Percentiles rank a stretch among this genome's conserved stretches.
phyloP scores from a whole-genome alignment of 2,797 vertebrate genomes.

The Gallinago stenura region DNA sequence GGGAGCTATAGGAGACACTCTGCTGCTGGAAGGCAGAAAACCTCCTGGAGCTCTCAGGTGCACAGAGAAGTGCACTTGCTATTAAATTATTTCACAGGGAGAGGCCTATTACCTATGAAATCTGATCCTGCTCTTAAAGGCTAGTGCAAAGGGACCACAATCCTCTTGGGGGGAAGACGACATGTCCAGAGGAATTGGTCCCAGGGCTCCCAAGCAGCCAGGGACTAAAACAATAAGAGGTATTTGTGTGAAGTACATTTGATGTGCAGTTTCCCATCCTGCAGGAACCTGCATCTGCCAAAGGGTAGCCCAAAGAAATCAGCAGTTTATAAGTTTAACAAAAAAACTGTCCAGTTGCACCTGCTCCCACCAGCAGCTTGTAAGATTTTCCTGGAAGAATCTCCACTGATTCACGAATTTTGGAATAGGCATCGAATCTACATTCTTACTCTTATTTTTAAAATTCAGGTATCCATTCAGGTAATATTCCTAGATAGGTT shows the following conservation, averaged over 20 bases:
- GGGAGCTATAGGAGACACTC: slow-evolving; percentile 32
- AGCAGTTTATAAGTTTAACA: neutral
- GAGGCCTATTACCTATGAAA: neutral
- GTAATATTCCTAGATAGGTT: neutral
- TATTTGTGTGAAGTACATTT: rapidly evolving
- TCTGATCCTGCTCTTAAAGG: neutral
- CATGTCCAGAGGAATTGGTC: neutral
- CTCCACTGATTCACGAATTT: neutral
- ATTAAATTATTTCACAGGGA: slow-evolving; percentile 28
- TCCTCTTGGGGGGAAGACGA: neutral
- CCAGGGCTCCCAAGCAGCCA: neutral
- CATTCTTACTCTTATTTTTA: neutral
- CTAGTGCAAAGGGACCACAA: neutral
- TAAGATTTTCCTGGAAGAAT: neutral
- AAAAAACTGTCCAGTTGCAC: neutral
- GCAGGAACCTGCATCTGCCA: neutral
- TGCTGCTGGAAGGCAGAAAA: slow-evolving; percentile 24
- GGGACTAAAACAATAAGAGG: neutral
- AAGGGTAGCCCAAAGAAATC: neutral
- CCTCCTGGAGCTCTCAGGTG: slow-evolving; percentile 24
- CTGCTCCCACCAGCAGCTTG: neutral
- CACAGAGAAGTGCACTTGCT: neutral
- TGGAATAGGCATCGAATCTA: neutral
- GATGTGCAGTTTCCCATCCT: neutral
- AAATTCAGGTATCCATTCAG: neutral